Conservation (phyloP, 2,113 vertebrate genomes). For the Neofelis nebulosa region DNA sequence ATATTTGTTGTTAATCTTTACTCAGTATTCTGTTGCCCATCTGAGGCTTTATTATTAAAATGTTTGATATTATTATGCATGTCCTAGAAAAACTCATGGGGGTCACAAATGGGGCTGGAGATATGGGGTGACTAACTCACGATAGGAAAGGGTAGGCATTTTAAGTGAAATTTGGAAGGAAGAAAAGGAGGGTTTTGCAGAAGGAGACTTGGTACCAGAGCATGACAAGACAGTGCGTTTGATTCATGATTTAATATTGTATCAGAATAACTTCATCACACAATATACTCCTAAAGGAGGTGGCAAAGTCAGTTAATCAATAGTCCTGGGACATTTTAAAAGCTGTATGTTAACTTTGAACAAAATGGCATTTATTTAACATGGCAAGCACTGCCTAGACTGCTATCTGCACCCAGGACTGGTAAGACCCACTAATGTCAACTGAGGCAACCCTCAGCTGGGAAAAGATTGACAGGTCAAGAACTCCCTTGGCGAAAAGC, state of each 20-base stretch:
- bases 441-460: background rate
- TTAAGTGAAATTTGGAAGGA: background rate
- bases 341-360: background rate
- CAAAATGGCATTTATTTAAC: background rate
- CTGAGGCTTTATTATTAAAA: conserved; percentile 35
- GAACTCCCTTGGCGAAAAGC: background rate
- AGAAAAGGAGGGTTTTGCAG: background rate
- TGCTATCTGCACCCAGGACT: background rate
- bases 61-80: background rate
- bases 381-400: background rate
- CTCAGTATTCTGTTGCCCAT: background rate
- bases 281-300: background rate
- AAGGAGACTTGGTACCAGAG: background rate
- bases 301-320: background rate
- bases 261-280: conserved; percentile 45
- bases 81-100: conserved; percentile 10
- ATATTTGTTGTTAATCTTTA: conserved; percentile 43
- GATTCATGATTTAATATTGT: conserved; percentile 25
- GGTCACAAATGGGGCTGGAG: background rate
- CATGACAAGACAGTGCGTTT: background rate
- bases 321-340: background rate
- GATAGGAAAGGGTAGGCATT: background rate
- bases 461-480: background rate
- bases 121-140: background rate
- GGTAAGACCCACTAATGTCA: background rate